A percentile compares a stretch with the other conserved stretches of the same genome.
These are phyloP conservation scores for Danaus plexippus DNA, from an alignment of 1,140 invertebrate genomes.

Conservation along the genomic window DNA sequence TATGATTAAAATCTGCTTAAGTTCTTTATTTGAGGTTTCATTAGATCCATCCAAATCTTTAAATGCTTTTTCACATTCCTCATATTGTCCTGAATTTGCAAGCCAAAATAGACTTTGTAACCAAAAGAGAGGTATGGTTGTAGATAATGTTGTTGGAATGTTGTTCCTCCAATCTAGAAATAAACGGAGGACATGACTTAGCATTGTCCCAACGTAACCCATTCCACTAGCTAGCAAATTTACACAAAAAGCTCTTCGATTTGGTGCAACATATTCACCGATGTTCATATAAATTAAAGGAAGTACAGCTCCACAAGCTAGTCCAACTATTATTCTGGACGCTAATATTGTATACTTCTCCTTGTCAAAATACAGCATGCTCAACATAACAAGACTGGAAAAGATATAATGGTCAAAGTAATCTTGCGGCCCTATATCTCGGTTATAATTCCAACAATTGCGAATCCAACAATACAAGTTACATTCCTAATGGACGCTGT, in stretches of 20 bases:
- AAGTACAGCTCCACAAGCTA: slow-evolving; percentile 19
- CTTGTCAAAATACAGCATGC: slow-evolving; percentile 21
- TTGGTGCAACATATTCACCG: slow-evolving; percentile 18
- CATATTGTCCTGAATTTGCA: slow-evolving; percentile 15
- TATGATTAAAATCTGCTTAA: not conserved
- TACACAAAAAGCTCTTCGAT: slow-evolving; percentile 16
- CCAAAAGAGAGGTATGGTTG: slow-evolving; percentile 22
- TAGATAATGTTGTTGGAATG: slow-evolving; percentile 22
- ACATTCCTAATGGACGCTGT: slow-evolving; percentile 23
- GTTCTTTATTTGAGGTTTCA: slow-evolving; percentile 15
- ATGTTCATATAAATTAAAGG: slow-evolving; percentile 19
- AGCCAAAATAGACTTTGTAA: slow-evolving; percentile 24
- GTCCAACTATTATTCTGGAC: slow-evolving; percentile 20
- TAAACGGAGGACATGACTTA: slow-evolving; percentile 19
- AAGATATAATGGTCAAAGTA: slow-evolving; percentile 14
- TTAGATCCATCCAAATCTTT: slow-evolving; percentile 3
- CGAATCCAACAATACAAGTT: slow-evolving; percentile 19
- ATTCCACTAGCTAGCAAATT: slow-evolving; percentile 15
- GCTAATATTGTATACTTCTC: slow-evolving; percentile 14
- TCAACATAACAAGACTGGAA: slow-evolving; percentile 19
- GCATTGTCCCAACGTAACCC: slow-evolving; percentile 12
- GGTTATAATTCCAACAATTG: slow-evolving; percentile 8
- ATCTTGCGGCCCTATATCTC: slow-evolving; percentile 19
- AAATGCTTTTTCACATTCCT: slow-evolving; percentile 19
- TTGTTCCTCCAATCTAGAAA: slow-evolving; percentile 21